Percentiles rank a stretch among this genome's conserved stretches.
phyloP scores from a whole-genome alignment of 2,113 vertebrate genomes.

The Vidua macroura region DNA sequence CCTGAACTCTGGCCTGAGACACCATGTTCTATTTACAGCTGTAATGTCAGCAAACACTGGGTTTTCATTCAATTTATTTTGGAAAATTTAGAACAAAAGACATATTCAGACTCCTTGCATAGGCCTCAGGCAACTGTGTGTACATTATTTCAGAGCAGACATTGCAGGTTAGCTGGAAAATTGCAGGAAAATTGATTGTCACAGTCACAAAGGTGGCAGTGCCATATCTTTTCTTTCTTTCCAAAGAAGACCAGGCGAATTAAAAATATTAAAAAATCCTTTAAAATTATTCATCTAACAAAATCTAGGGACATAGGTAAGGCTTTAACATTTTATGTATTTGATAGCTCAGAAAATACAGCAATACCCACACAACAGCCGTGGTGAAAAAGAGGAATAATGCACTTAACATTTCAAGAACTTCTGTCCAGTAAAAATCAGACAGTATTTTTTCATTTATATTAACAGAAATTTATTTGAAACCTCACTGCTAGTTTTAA shows the following conservation, averaged over 20 bases:
- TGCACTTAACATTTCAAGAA: not conserved
- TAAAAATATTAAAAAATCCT: not conserved
- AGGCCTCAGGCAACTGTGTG: not conserved
- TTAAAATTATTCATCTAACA: not conserved
- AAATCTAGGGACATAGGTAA: not conserved
- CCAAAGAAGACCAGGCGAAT: not conserved
- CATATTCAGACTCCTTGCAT: not conserved
- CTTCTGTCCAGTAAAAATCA: not conserved
- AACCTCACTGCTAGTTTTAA: not conserved
- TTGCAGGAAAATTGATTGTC: not conserved
- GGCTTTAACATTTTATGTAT: not conserved
- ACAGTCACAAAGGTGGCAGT: not conserved
- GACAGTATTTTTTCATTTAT: not conserved
- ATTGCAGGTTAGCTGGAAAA: not conserved
- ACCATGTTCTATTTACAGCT: not conserved
- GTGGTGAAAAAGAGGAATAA: not conserved
- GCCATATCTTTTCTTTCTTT: not conserved
- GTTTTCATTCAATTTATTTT: not conserved
- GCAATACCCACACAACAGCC: not conserved
- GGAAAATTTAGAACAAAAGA: not conserved
- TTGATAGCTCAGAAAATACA: not conserved
- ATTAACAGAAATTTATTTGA: not conserved
- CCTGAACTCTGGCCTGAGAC: not conserved
- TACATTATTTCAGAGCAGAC: not conserved
- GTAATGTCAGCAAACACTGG: not conserved